Evolutionary conservation across 1,140 invertebrate species (phyloP), one percentile per base, ranked within the genome.

Genomic region (Leptinotarsa lineolata): DNA sequence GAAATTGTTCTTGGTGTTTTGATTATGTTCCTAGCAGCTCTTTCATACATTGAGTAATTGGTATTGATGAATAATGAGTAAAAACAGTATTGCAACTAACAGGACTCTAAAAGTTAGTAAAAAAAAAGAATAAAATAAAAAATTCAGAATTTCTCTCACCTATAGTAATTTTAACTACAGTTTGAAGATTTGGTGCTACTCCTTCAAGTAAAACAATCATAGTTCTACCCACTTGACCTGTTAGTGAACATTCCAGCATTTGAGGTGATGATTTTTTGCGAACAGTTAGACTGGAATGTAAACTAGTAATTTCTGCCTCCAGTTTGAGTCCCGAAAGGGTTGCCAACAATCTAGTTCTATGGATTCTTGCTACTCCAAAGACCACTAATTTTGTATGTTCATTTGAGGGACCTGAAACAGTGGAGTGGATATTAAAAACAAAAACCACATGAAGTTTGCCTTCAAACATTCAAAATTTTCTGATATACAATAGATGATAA

Each of bases 141-240:
- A 54, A 54, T 54, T 16, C 3, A 54, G 6, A 54, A 96, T 84
- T 96, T 96, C 64, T 65, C 72, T 18, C 6, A 54, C 48, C 48
- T 45, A 98, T 92, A 4, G 94, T 95, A 18, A 97, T 92, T 81
- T 95, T 94, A 0, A 98, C 97, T 3, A 99, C 95, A 39, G 96
- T 98, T 85, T 97, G 95, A 83, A 96, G 94, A 85, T 91, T 94
- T 1, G 95, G 95, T 8, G 94, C 91, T 13, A 92, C 90, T 11
- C 96, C 96, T 86, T 98, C 96, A 0, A 97, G 85, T 22, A 99
- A 85, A 45, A 96, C 94, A 72, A 99, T 96, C 91, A 94, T 96
- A 2, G 95, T 95, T 61, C 95, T 89, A 2, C 95, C 96, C 58
- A 97, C 90, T 84, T 97, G 95, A 2, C 95, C 95, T 12, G 93